Percentiles rank a stretch among this genome's conserved stretches.
Conservation (phyloP, 2,797 vertebrate species). For the Danio aesculapii region DNA sequence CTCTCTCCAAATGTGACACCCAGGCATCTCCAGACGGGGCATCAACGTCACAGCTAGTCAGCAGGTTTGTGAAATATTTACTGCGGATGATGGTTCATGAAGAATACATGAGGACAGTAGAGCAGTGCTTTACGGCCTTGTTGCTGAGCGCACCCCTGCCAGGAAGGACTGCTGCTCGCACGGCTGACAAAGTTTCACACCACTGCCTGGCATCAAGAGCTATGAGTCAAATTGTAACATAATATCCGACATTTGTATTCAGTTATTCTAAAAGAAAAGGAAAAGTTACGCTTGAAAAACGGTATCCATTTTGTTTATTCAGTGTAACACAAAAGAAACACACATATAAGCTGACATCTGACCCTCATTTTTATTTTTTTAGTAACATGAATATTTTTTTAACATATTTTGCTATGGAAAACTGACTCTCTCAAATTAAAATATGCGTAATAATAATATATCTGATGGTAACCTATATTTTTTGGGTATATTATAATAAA, state of each 20-base stretch:
- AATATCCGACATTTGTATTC: not conserved
- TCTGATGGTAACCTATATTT: no score
- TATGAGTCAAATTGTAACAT: not conserved
- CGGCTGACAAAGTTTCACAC: conserved; percentile 55
- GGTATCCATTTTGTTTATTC: not conserved
- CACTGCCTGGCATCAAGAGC: conserved; percentile 18
- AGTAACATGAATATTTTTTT: not conserved
- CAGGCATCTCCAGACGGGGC: conserved; percentile 53
- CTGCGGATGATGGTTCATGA: conserved; percentile 49
- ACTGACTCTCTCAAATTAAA: not conserved
- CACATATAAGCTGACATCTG: not conserved
- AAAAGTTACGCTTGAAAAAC: not conserved
- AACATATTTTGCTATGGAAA: not conserved
- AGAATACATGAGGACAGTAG: conserved; percentile 43
- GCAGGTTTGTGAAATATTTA: conserved; percentile 63
- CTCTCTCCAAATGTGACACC: conserved; percentile 58
- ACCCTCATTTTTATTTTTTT: not conserved
- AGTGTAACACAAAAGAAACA: no score
- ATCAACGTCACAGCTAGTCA: conserved; percentile 48
- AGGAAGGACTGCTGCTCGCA: conserved; percentile 60
- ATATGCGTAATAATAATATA: not conserved
- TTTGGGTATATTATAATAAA: not conserved
- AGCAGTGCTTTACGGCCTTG: conserved; percentile 47
- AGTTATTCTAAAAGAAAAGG: not conserved
- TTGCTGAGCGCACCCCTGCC: conserved; percentile 52